Evolutionary conservation across 2,113 vertebrate species (phyloP).

Genomic region (Tonatia bakeri): DNA sequence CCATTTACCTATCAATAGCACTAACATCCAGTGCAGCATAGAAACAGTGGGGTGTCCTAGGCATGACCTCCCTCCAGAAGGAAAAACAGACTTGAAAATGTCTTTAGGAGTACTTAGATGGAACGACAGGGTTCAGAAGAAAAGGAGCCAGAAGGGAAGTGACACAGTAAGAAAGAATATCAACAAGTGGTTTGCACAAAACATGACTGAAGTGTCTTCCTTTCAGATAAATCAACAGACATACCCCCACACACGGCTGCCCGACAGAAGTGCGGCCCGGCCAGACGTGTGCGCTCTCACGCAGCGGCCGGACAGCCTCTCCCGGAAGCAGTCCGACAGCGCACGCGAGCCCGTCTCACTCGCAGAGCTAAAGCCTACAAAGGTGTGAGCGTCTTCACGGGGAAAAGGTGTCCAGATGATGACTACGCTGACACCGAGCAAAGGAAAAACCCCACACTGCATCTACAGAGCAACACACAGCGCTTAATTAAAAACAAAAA

Average conservation of each 20-base stretch:
- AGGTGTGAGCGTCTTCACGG: not conserved
- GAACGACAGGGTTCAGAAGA: not conserved
- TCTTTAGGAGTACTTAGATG: not conserved
- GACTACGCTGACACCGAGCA: not conserved
- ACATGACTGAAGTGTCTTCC: not conserved
- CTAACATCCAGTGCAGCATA: not conserved
- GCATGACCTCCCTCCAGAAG: not conserved
- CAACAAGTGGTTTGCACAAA: not conserved
- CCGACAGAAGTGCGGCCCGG: not conserved
- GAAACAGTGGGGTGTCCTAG: not conserved
- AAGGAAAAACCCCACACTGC: not conserved
- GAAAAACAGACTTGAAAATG: not conserved
- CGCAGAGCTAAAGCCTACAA: not conserved
- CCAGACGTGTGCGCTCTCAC: too few species aligned
- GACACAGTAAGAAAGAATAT: not conserved
- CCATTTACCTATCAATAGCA: not conserved
- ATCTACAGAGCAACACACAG: not conserved
- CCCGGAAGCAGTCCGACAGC: not conserved
- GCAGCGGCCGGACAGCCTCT: fast-evolving
- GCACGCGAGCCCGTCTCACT: fast-evolving
- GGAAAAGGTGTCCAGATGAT: not conserved
- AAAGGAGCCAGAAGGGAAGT: not conserved
- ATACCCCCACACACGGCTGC: not conserved
- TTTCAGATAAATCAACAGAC: not conserved
- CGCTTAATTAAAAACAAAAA: not conserved